Evolutionary conservation across 2,888 invertebrate genomes (phyloP).

Genomic region (Amphimallon solstitiale): DNA sequence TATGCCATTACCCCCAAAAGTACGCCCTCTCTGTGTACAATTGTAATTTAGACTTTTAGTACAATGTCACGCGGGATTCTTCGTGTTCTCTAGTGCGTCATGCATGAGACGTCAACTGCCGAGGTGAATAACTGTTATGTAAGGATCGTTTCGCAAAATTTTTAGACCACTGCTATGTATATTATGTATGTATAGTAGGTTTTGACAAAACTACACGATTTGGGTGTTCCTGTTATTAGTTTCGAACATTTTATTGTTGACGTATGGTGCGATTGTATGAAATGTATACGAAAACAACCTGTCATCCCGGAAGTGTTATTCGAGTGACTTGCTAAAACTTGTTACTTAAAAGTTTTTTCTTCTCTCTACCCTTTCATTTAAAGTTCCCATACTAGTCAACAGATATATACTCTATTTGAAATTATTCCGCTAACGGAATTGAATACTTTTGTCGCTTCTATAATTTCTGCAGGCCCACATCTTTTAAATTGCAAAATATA

Average conservation of each 20-base stretch:
- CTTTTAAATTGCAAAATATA: too few species aligned
- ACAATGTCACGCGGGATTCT: conserved; percentile 26
- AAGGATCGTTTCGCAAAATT: conserved; percentile 16
- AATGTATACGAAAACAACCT: conserved; percentile 3
- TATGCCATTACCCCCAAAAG: conserved; percentile 47
- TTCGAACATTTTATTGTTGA: conserved; percentile 10
- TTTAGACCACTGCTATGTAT: background rate
- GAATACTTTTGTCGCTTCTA: too few species aligned
- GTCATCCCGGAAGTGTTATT: conserved; percentile 17
- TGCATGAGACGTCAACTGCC: conserved; percentile 13
- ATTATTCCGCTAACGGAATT: too few species aligned
- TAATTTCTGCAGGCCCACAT: too few species aligned
- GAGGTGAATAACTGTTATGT: conserved; percentile 24
- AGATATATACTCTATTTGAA: too few species aligned
- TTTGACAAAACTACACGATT: conserved; percentile 5
- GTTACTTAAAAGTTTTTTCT: too few species aligned
- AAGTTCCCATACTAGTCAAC: background rate
- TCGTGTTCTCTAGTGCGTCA: conserved; percentile 9
- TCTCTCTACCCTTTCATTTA: too few species aligned
- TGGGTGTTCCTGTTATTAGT: conserved; percentile 15
- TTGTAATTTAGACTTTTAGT: conserved; percentile 39
- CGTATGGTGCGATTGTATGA: background rate
- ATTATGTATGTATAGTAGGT: too few species aligned
- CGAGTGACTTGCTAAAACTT: background rate
- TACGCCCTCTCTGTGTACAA: conserved; percentile 39